Evolutionary conservation across 2,113 vertebrate genomes (phyloP).

Genomic region (Gulo gulo): DNA sequence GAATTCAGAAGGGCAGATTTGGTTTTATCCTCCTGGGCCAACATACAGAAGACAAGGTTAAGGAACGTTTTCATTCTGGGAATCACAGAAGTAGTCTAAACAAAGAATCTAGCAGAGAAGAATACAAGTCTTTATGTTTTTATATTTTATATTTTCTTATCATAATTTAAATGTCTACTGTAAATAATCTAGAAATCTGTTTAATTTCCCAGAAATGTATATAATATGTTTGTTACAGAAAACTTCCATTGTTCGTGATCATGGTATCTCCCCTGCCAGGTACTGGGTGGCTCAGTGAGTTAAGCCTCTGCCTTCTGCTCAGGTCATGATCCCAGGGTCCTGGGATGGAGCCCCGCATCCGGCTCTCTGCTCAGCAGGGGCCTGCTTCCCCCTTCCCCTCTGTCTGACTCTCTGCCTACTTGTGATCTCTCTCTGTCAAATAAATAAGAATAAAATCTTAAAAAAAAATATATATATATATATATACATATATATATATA

Average conservation of each 20-base stretch:
- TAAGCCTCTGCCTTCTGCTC: too few species aligned
- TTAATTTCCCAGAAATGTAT: not conserved
- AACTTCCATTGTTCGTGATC: not conserved
- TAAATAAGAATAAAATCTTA: too few species aligned
- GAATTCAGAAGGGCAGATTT: not conserved
- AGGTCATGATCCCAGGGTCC: too few species aligned
- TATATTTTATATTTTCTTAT: not conserved
- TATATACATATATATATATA: too few species aligned
- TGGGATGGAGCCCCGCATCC: rapidly evolving
- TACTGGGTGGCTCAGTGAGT: too few species aligned
- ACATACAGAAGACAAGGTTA: not conserved
- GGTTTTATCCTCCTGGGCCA: not conserved
- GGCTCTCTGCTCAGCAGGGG: too few species aligned
- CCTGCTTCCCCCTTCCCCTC: too few species aligned
- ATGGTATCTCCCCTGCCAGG: too few species aligned
- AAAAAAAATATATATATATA: too few species aligned
- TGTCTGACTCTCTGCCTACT: too few species aligned
- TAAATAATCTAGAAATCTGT: not conserved
- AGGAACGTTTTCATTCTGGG: not conserved
- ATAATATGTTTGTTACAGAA: not conserved
- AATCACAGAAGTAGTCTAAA: not conserved
- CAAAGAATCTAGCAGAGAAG: not conserved
- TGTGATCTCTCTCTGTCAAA: too few species aligned
- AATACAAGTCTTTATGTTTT: not conserved
- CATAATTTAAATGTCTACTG: not conserved